Conservation (phyloP, 2,113 vertebrate genomes). For the Corvus hawaiiensis region DNA sequence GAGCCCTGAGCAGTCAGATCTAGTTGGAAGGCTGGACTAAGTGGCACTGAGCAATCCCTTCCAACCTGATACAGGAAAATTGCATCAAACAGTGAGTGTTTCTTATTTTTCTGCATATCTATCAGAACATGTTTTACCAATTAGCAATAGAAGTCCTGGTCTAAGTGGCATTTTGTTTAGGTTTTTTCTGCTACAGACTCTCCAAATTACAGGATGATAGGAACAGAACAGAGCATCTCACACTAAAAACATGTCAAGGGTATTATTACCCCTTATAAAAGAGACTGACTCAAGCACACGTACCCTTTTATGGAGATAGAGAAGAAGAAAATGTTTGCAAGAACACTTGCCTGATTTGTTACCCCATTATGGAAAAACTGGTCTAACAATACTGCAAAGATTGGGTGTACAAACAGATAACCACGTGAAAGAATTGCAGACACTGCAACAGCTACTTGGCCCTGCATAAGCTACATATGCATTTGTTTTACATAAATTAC, state of each 20-base stretch:
- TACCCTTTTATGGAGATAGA: constrained; percentile 50
- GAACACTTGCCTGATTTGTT: constrained; percentile 19
- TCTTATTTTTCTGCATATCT: not conserved
- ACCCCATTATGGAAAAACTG: constrained; percentile 25
- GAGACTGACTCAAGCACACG: not conserved
- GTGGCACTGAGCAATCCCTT: not conserved
- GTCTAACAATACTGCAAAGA: constrained; percentile 30
- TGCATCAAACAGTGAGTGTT: not conserved
- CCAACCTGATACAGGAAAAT: not conserved
- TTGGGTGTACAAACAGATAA: constrained; percentile 18
- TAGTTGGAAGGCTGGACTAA: not conserved
- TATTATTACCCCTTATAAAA: not conserved
- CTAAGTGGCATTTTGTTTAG: not conserved
- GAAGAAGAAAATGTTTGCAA: not conserved
- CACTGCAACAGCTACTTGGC: constrained; percentile 12
- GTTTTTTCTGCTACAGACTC: not conserved
- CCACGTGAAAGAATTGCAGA: not conserved
- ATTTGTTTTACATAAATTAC: constrained; percentile 14
- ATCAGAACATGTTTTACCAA: not conserved
- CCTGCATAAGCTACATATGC: not conserved
- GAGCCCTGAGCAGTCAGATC: not conserved
- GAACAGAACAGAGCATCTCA: constrained; percentile 1
- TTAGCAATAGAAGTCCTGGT: not conserved
- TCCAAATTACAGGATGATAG: not conserved
- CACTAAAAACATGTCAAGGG: not conserved